These are phyloP conservation scores for Pachypanchax playfairii DNA, from an alignment of 2,113 vertebrate genomes.

Conservation along the genomic window DNA sequence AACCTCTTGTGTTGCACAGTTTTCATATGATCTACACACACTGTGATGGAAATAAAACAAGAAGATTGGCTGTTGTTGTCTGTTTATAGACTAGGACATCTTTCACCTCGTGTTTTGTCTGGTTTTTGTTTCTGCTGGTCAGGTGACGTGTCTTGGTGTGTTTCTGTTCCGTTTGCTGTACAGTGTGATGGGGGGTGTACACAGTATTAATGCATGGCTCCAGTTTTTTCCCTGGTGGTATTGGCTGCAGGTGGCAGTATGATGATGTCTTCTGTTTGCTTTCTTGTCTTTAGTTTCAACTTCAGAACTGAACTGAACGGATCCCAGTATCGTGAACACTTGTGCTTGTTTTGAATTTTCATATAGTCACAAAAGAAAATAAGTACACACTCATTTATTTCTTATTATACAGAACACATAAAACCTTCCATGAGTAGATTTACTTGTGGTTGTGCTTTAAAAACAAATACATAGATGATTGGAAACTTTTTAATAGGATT, in stretches of 20 bases:
- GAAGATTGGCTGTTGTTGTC: no score
- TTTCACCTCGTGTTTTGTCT: slow-evolving; percentile 49
- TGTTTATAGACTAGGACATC: slow-evolving; percentile 46
- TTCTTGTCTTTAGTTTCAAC: slow-evolving; percentile 6
- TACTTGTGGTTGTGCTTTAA: no score
- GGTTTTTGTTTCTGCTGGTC: slow-evolving; percentile 24
- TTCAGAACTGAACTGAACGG: slow-evolving; percentile 11
- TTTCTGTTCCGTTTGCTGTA: slow-evolving; percentile 22
- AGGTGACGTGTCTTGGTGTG: slow-evolving; percentile 28
- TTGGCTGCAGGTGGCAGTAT: slow-evolving; percentile 51
- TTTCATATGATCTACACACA: slow-evolving; percentile 19
- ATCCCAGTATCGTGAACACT: not conserved
- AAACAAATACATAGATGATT: no score
- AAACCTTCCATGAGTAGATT: no score
- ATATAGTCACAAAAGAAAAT: not conserved
- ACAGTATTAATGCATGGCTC: slow-evolving; percentile 66
- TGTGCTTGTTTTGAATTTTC: not conserved
- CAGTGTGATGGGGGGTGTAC: slow-evolving; percentile 36
- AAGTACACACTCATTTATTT: not conserved
- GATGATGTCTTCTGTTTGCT: not conserved
- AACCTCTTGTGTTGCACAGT: slow-evolving; percentile 30
- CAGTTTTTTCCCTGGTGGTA: slow-evolving; percentile 48
- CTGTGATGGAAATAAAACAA: slow-evolving; percentile 16
- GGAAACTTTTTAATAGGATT: not conserved
- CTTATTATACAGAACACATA: not conserved